A percentile compares a stretch with the other conserved stretches of the same genome.
phyloP scores from a whole-genome alignment of 2,113 vertebrate species.

The Baryphthengus martii region DNA sequence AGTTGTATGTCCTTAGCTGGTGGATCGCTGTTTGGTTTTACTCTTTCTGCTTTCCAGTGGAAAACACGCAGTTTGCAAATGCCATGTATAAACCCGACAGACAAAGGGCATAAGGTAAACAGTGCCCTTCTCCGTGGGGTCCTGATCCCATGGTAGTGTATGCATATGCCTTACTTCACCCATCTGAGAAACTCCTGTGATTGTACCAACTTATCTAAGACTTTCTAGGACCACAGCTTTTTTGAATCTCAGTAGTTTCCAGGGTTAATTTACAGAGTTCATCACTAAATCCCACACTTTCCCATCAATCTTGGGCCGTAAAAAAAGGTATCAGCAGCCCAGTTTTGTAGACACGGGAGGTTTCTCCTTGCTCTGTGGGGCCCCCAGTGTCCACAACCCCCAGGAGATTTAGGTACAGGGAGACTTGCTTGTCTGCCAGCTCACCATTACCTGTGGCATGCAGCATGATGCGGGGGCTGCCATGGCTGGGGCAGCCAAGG shows the following conservation, averaged over 20 bases:
- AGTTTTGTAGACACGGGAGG: background rate
- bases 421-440: background rate
- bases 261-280: background rate
- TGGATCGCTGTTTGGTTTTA: background rate
- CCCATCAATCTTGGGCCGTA: background rate
- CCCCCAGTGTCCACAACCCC: background rate
- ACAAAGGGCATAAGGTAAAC: background rate
- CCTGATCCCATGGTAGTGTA: background rate
- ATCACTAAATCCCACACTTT: rapidly evolving
- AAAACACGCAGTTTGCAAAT: background rate
- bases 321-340: background rate
- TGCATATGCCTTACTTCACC: rapidly evolving
- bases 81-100: background rate
- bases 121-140: background rate
- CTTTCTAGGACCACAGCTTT: background rate
- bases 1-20: background rate
- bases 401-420: background rate
- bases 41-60: background rate
- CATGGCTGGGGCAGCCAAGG: background rate
- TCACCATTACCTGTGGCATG: background rate
- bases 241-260: background rate
- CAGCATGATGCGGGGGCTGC: rapidly evolving
- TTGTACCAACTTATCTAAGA: background rate
- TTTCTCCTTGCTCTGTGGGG: background rate
- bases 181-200: background rate